These are phyloP conservation scores for Ptilodon capucinus DNA, from an alignment of 2,888 invertebrate genomes.

Conservation along the genomic window DNA sequence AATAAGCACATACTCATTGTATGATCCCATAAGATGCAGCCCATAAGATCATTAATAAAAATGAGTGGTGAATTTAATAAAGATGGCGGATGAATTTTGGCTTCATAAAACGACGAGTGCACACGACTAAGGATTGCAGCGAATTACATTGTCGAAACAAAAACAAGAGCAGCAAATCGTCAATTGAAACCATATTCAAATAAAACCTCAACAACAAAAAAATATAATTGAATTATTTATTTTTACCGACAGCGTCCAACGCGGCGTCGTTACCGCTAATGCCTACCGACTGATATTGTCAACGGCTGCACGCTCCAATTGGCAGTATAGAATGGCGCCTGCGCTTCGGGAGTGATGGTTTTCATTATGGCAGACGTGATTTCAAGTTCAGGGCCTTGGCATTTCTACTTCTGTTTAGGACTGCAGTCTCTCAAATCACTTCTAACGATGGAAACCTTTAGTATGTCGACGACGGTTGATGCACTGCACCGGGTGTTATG, in stretches of 20 bases:
- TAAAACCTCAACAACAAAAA: not conserved
- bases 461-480: no score
- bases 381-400: slow-evolving; percentile 29
- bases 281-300: slow-evolving; percentile 21
- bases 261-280: slow-evolving; percentile 5
- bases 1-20: no score
- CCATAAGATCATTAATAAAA: no score
- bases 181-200: not conserved
- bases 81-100: no score
- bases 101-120: no score
- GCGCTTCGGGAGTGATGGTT: slow-evolving; percentile 16
- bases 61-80: no score
- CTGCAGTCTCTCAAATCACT: no score
- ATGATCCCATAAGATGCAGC: no score
- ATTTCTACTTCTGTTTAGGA: no score
- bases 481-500: no score
- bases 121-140: no score
- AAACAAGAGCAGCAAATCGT: not conserved
- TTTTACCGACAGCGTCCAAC: slow-evolving; percentile 5
- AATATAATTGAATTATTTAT: not conserved
- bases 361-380: slow-evolving; percentile 5
- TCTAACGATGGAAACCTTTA: no score
- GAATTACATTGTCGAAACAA: not conserved
- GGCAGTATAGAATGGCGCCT: slow-evolving; percentile 26
- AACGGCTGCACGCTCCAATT: slow-evolving; percentile 37